phyloP scores from a whole-genome alignment of 1,140 invertebrate species.

The Bombus pyrosoma region DNA sequence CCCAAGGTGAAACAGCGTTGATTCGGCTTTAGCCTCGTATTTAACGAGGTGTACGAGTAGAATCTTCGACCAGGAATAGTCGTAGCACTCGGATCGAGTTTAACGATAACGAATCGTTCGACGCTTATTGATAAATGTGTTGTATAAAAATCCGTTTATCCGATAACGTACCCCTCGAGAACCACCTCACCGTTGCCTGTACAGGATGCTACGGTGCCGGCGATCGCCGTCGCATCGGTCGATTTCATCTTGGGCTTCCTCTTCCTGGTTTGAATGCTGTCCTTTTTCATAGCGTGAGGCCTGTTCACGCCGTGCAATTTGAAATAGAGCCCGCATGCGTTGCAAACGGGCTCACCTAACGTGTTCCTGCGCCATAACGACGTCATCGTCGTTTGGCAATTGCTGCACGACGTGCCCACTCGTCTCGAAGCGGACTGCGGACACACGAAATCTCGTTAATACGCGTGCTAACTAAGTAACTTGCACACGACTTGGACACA shows the following conservation, averaged over 20 bases:
- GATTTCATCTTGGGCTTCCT: slow-evolving; percentile 90
- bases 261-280: slow-evolving; percentile 96
- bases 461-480: neutral
- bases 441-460: slow-evolving; percentile 56
- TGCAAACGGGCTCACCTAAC: slow-evolving; percentile 94
- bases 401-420: slow-evolving; percentile 93
- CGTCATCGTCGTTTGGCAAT: slow-evolving; percentile 92
- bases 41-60: too few relatives aligned
- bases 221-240: slow-evolving; percentile 66
- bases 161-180: too few relatives aligned
- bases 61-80: too few relatives aligned
- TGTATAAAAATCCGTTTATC: too few relatives aligned
- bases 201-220: neutral
- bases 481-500: neutral
- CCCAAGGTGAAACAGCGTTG: too few relatives aligned
- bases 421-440: slow-evolving; percentile 86
- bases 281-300: slow-evolving; percentile 97
- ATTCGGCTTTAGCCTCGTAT: too few relatives aligned
- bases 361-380: slow-evolving; percentile 94
- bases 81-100: too few relatives aligned
- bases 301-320: slow-evolving; percentile 94
- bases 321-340: slow-evolving; percentile 95
- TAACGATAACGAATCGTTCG: too few relatives aligned
- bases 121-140: too few relatives aligned
- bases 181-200: too few relatives aligned